Evolutionary conservation across 2,113 vertebrate species (phyloP).

Genomic region (Fulmarus glacialis): DNA sequence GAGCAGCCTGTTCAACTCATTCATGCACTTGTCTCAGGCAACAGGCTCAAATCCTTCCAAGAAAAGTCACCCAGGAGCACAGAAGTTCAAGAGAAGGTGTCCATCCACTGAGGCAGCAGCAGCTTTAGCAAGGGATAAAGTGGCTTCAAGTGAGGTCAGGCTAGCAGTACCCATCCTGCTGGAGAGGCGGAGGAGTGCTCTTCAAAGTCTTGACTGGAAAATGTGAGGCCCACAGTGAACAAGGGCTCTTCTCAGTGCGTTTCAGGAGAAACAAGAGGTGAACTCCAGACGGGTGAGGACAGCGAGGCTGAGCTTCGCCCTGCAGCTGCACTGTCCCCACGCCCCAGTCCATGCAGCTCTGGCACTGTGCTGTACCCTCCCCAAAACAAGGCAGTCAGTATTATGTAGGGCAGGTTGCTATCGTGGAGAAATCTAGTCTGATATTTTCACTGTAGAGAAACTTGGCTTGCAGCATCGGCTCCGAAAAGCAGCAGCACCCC

Average conservation of each 20-base stretch:
- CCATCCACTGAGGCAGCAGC: background rate
- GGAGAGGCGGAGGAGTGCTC: background rate
- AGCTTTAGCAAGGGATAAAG: background rate
- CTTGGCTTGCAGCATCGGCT: background rate
- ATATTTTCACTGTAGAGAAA: background rate
- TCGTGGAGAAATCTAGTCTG: background rate
- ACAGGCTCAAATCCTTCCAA: background rate
- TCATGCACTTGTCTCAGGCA: background rate
- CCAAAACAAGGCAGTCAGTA: background rate
- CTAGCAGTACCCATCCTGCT: background rate
- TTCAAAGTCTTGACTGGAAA: background rate
- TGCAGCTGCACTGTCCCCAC: background rate
- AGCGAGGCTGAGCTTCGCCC: background rate
- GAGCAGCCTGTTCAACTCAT: background rate
- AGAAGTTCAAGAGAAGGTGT: background rate
- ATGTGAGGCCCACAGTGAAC: background rate
- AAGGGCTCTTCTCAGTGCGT: background rate
- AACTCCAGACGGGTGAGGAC: background rate
- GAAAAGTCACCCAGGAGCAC: background rate
- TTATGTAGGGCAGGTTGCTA: background rate
- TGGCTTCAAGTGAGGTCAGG: background rate
- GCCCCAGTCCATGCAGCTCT: fast-evolving
- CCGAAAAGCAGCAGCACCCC: background rate
- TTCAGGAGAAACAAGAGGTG: background rate
- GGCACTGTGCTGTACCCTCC: background rate